Evolutionary conservation across 2,888 invertebrate species (phyloP), one percentile per base, ranked within the genome.

Genomic region (Iphiclides podalirius): DNA sequence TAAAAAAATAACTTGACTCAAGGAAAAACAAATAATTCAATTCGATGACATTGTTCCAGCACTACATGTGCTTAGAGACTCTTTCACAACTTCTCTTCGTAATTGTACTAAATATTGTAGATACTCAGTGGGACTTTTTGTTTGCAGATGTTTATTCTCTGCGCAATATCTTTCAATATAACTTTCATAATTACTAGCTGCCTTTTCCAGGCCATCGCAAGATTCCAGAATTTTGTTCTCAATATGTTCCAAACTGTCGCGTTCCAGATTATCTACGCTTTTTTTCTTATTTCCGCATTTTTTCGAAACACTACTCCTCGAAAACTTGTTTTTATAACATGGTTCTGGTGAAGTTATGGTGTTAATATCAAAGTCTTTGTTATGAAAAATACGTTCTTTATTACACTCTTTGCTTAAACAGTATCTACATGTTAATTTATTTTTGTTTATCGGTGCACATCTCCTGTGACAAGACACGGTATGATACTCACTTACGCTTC

Each of bases 71-170:
- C 67, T 79, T 35, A 90, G 87, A 55, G 82, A 80, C 38, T 90
- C 78, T 64, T 85, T 86, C 0, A 92, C 82, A 12, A 90, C 82
- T 58, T 91, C 87, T 61, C 83, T 81, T 57, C 92, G 76, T 70
- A 91, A 73, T 46, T 84, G 77, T 8, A 91, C 89, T 53, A 92
- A 78, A 67, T 92, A 90, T 58, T 86, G 88, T 49, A 92, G 68
- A 73, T 91, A 92, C 52, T 90, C 88, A 46, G 90, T 91, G 0
- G 92, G 92, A 6, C 73, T 76, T 13, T 73, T 64, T n/a, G 47
- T 52, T 4, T 43, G n/a, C 26, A 28, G 15, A 41, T 47, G 42
- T 7, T 44, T 47, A 12, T 31, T 31, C 12, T 53, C 55, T 23
- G 38, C 52, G 28, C 59, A 63, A 51, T 63, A 67, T 47, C 60